Evolutionary conservation across 1,140 invertebrate species (phyloP), one percentile per base, ranked within the genome.

Genomic region (Musca domestica): DNA sequence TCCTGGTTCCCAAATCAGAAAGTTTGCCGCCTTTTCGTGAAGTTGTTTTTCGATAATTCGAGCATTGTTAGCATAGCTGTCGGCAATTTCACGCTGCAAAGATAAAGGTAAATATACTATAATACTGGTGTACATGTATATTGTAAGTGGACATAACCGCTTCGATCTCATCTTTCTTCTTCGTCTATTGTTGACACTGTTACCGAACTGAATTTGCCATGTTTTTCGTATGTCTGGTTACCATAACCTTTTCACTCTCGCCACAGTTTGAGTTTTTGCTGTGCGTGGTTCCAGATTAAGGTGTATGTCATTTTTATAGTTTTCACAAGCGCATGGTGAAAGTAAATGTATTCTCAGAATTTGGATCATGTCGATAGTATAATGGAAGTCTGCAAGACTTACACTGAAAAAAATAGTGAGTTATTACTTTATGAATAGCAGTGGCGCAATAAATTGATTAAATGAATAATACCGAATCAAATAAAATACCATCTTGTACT

Each of bases 161-260:
- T 85, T 95, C 93, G 77, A 95, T 95, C 86, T 95, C 93, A 84
- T 95, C 93, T 76, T 95, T n/a, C 93, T 81, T 95, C 93, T 80
- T 95, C 93, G 72, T 95, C 93, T 73, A 95, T 95, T 7, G 98
- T 99, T 1, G 96, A 99, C 4, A 99, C 96, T 3, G 98, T 99
- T 7, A 99, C 98, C 2, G 96, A 98, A 83, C 96, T 98, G 81
- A 98, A 98, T 87, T 99, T 99, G 56, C 98, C 95, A 99, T 99
- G 83, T 99, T 98, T 80, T 98, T 98, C 0, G 97, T 98, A 74
- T 98, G 95, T 83, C 98, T 96, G 7, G 95, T 98, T 2, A 99
- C 93, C 88, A 98, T 95, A 64, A 95, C 92, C 79, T 95, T 95
- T 82, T 95, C 93, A 6, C 23, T 51, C 10, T 73, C 73, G 70